Percentiles rank a stretch among this genome's conserved stretches.
Evolutionary conservation across 2,888 invertebrate species (phyloP).

Genomic region (Theodoxus fluviatilis): DNA sequence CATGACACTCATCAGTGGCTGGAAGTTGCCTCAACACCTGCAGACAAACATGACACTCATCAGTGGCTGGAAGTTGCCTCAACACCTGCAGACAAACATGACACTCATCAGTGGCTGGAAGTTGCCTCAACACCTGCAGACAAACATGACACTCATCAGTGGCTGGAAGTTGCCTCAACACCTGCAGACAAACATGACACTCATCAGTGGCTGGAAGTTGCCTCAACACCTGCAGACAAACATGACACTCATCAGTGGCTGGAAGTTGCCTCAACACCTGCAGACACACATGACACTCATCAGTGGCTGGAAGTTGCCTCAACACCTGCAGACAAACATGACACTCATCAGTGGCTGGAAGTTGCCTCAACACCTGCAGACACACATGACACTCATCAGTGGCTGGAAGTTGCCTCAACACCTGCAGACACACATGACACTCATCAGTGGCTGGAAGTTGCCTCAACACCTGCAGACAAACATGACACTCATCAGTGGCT

Average conservation of each 20-base stretch:
- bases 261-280: constrained; percentile 48
- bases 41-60: constrained; percentile 39
- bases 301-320: too few species aligned
- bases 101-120: constrained; percentile 46
- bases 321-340: too few species aligned
- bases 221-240: constrained; percentile 41
- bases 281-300: constrained; percentile 23
- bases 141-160: constrained; percentile 40
- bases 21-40: constrained; percentile 53
- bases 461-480: too few species aligned
- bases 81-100: constrained; percentile 42
- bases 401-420: too few species aligned
- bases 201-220: constrained; percentile 48
- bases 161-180: constrained; percentile 43
- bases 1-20: constrained; percentile 46
- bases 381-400: too few species aligned
- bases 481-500: too few species aligned
- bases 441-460: too few species aligned
- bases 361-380: too few species aligned
- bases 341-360: too few species aligned
- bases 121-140: constrained; percentile 44
- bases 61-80: constrained; percentile 48
- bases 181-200: constrained; percentile 34
- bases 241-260: constrained; percentile 40
- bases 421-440: too few species aligned